A percentile compares a stretch with the other conserved stretches of the same genome.
Conservation (phyloP, 2,113 vertebrate genomes). For the Chrysochloris asiatica region DNA sequence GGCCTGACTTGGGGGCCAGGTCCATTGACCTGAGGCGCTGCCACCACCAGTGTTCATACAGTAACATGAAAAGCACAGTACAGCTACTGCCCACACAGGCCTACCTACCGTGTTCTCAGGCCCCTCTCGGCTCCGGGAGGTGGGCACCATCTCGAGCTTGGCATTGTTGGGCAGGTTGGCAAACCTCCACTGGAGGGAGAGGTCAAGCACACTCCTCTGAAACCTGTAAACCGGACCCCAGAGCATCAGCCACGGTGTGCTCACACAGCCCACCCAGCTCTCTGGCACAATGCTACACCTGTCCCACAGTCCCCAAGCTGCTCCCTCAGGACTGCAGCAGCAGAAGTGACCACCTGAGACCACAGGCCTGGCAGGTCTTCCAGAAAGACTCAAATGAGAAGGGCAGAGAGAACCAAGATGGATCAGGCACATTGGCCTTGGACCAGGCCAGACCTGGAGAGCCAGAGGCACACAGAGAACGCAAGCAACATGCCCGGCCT, state of each 20-base stretch:
- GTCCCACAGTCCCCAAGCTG: background rate
- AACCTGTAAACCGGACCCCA: conserved; percentile 87
- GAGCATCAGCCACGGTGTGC: background rate
- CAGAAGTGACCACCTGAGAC: too few species aligned
- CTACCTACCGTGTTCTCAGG: conserved; percentile 86
- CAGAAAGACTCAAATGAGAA: too few species aligned
- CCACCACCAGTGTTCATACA: too few species aligned
- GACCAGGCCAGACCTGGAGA: background rate
- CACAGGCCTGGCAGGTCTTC: too few species aligned
- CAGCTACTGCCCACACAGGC: fast-evolving
- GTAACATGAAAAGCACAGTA: too few species aligned
- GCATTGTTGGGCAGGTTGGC: conserved; percentile 97
- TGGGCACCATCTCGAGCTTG: conserved; percentile 96
- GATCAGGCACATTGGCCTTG: too few species aligned
- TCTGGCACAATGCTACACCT: background rate
- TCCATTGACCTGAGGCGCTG: too few species aligned
- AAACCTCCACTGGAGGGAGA: conserved; percentile 95
- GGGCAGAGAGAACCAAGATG: too few species aligned
- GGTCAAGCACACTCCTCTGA: conserved; percentile 94
- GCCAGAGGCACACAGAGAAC: background rate
- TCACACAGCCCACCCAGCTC: background rate
- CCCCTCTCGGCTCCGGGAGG: conserved; percentile 83
- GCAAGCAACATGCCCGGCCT: too few species aligned
- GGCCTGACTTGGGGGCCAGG: too few species aligned
- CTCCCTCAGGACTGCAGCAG: background rate